These are phyloP conservation scores for Chamaetylas fuelleborni DNA, from an alignment of 2,113 vertebrate species.

Conservation along the genomic window DNA sequence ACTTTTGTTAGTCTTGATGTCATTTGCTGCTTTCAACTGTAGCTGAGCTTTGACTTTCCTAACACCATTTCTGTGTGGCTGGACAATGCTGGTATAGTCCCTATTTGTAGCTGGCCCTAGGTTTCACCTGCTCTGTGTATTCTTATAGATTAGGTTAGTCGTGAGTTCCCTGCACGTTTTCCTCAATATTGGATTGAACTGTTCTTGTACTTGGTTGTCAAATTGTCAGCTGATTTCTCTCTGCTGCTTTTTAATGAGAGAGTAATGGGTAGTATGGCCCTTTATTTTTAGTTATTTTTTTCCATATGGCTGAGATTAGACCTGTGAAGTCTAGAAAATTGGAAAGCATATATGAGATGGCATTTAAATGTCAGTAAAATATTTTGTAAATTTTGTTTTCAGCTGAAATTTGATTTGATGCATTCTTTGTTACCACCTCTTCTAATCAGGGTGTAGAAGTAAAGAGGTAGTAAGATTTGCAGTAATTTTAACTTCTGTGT, in stretches of 20 bases:
- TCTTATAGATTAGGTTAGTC: not conserved
- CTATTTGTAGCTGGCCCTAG: not conserved
- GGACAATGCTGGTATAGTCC: not conserved
- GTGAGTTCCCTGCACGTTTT: not conserved
- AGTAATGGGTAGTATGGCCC: not conserved
- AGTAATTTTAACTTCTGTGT: not conserved
- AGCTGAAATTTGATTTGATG: not conserved
- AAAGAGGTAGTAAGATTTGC: not conserved
- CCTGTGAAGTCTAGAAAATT: not conserved
- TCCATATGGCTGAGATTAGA: not conserved
- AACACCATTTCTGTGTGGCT: not conserved
- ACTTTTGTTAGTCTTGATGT: not conserved
- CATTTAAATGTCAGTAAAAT: not conserved
- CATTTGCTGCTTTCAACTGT: not conserved
- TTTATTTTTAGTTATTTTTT: not conserved
- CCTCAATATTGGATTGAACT: not conserved
- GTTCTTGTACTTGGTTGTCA: not conserved
- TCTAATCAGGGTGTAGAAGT: not conserved
- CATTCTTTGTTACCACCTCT: not conserved
- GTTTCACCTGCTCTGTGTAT: not conserved
- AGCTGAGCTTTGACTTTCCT: not conserved
- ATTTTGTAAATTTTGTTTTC: not conserved
- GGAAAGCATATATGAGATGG: not conserved
- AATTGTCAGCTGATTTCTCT: not conserved
- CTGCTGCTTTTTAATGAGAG: not conserved